Base-by-base conservation (phyloP, 2,113 vertebrate species). In the Scartelaos histophorus region DNA sequence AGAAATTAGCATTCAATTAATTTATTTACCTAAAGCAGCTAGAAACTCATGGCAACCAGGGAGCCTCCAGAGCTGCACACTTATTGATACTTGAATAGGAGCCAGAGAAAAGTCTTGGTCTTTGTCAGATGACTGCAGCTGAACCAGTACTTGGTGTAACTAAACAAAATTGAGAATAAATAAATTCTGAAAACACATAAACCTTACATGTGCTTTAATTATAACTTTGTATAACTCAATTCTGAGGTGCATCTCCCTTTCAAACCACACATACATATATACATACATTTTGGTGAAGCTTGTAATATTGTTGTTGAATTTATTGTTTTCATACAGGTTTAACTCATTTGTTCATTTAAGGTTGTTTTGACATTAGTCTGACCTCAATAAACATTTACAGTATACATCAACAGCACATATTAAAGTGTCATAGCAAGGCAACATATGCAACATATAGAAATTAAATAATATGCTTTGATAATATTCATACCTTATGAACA, bases 21-120 rank as follows among this genome's bases (percentile, higher is more conserved):
- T 62, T 3, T 10, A 22, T 2, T 83, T 93, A 99, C 97, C 97
- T 67, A 99, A 91, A 66, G 97, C 96, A 21, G 97, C 97, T 79
- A 99, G 92, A 87, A 99, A 98, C 82, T 99, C 97, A 0, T 99
- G 97, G 71, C 97, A 99, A 15, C 97, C 97, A 0, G 97, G 96
- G 2, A 98, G 94, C 82, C 97, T 95, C 97, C 97, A 99, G 43
- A 98, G 95, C 79, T 97, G 96, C 66, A 99, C 97, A 0, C 96
- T 96, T 85, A 99, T 97, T 64, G 96, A 97, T 80, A 97, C 95
- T 46, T 96, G 96, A 70, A 98, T 95, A 22, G 96, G 96, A 7
- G 94, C 91, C 69, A 95, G 86, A 0, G 95, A 90, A 56, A 95
- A 95, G 89, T 98, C 97, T 67, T 96, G 96, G 56, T 98, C 96